A percentile compares a stretch with the other conserved stretches of the same genome.
Evolutionary conservation across 2,888 invertebrate genomes (phyloP).

Genomic region (Andrena trimmerana): DNA sequence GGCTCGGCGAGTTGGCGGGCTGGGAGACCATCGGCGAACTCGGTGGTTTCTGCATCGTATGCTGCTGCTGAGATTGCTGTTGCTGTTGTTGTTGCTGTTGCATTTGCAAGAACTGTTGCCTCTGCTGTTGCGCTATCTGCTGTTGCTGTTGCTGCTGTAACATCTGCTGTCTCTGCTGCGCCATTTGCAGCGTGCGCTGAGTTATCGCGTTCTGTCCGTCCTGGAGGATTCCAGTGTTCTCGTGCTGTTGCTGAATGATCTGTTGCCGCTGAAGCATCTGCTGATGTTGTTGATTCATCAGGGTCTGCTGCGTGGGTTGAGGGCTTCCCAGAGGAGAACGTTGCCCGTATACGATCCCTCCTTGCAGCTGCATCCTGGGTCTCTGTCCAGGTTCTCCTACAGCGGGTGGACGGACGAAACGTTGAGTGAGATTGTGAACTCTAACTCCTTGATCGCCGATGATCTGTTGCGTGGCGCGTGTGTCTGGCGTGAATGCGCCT

Average conservation of each 20-base stretch:
- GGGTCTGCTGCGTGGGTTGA: conserved; percentile 80
- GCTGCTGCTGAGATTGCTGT: conserved; percentile 83
- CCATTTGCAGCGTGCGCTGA: conserved; percentile 74
- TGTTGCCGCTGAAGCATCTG: conserved; percentile 85
- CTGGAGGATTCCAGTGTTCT: conserved; percentile 76
- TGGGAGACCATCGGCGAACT: conserved; percentile 84
- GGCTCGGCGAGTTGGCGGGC: conserved; percentile 83
- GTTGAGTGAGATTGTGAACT: conserved; percentile 78
- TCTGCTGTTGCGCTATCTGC: conserved; percentile 85
- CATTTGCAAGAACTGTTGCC: conserved; percentile 77
- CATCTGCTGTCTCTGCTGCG: conserved; percentile 77
- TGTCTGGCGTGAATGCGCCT: conserved; percentile 79
- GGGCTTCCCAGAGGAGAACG: conserved; percentile 83
- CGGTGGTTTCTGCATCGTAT: conserved; percentile 84
- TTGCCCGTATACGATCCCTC: conserved; percentile 81
- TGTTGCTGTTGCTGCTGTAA: conserved; percentile 85
- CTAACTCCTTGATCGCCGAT: conserved; percentile 78
- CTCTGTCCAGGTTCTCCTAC: conserved; percentile 80
- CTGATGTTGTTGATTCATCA: conserved; percentile 81
- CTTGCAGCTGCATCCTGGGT: conserved; percentile 82
- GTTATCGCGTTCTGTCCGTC: conserved; percentile 75
- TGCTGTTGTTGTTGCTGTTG: conserved; percentile 84
- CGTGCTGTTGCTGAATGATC: conserved; percentile 85
- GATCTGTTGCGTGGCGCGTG: conserved; percentile 80
- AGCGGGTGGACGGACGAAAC: conserved; percentile 85